phyloP scores from a whole-genome alignment of 1,140 invertebrate genomes.

The Protaetia brevitarsis region DNA sequence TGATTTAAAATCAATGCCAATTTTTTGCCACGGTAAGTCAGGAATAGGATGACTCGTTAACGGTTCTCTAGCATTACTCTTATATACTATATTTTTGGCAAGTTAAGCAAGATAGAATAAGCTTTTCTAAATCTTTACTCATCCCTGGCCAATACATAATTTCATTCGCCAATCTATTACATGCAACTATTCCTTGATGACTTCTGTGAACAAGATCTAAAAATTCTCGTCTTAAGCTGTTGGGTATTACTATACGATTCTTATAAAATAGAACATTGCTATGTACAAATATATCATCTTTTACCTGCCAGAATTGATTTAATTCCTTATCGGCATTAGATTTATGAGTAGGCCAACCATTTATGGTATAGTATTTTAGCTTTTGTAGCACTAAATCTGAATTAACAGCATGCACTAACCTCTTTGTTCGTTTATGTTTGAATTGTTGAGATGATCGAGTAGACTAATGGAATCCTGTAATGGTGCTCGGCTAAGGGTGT shows the following conservation, averaged over 20 bases:
- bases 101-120: background rate
- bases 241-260: background rate
- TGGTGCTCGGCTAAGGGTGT: constrained; percentile 38
- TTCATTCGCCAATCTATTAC: constrained; percentile 6
- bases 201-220: background rate
- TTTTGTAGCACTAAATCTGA: background rate
- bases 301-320: background rate
- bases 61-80: constrained; percentile 10
- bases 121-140: background rate
- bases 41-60: constrained; percentile 20
- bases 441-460: constrained; percentile 2
- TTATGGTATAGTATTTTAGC: background rate
- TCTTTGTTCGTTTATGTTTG: background rate
- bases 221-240: background rate
- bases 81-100: constrained; percentile 7
- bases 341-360: constrained; percentile 7
- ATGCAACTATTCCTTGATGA: background rate
- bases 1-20: constrained; percentile 24
- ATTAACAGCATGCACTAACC: background rate
- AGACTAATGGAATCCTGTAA: background rate
- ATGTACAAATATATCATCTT: constrained; percentile 15
- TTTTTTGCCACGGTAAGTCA: constrained; percentile 23
- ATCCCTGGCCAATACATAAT: constrained; percentile 10
- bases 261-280: background rate
- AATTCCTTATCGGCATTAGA: background rate